Evolutionary conservation across 2,888 invertebrate species (phyloP).

Genomic region (Hydrotaea diabolus): DNA sequence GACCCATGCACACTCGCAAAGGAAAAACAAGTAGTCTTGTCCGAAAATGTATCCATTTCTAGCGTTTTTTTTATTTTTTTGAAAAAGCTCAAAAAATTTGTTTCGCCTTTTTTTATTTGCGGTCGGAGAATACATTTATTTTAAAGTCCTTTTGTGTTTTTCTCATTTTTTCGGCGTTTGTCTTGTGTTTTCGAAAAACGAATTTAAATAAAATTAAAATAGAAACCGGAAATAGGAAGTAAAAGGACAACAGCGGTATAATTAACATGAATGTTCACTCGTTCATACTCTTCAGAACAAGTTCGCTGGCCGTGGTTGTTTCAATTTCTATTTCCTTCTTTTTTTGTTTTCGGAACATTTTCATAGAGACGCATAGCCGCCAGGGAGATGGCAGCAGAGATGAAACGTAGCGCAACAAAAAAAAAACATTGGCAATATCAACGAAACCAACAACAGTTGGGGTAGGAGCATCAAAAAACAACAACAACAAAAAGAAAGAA

Average conservation of each 20-base stretch:
- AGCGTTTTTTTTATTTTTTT: not conserved
- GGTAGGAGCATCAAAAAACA: too few relatives aligned
- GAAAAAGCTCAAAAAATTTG: constrained; percentile 3
- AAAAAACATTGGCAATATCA: not conserved
- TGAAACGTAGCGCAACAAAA: not conserved
- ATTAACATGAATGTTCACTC: constrained; percentile 59
- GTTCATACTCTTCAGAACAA: not conserved
- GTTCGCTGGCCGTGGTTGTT: constrained; percentile 25
- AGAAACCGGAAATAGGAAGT: constrained; percentile 59
- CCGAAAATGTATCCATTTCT: not conserved
- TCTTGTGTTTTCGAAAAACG: constrained; percentile 28
- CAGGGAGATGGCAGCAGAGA: constrained; percentile 6
- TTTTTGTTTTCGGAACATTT: constrained; percentile 17
- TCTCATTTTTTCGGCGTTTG: not conserved
- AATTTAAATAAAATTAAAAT: constrained; percentile 63
- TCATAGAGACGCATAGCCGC: constrained; percentile 28
- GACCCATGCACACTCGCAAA: too few relatives aligned
- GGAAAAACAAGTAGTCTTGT: not conserved
- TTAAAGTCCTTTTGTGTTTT: constrained; percentile 30
- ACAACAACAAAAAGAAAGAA: not conserved
- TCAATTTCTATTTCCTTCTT: not conserved
- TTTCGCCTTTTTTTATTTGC: constrained; percentile 34
- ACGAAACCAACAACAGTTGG: not conserved
- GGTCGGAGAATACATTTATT: constrained; percentile 37
- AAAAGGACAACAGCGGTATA: constrained; percentile 61